phyloP scores from a whole-genome alignment of 1,140 invertebrate species.

The Ceratosolen fusciceps region DNA sequence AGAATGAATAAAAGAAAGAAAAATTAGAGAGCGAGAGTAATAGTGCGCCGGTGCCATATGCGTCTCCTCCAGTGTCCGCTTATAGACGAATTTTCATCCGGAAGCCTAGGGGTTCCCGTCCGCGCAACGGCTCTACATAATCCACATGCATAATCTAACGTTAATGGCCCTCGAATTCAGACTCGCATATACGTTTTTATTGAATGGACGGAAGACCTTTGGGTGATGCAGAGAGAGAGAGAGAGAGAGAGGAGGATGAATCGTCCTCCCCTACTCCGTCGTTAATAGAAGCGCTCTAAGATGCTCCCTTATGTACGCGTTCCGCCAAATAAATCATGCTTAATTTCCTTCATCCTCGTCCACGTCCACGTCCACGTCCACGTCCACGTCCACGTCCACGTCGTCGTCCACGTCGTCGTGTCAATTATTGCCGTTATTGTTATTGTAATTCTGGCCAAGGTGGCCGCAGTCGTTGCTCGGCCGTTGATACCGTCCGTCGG shows the following conservation, averaged over 20 bases:
- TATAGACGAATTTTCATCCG: neutral
- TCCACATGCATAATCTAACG: conserved; percentile 22
- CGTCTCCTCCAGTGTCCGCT: neutral
- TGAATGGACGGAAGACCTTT: too few relatives aligned
- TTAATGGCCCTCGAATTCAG: too few relatives aligned
- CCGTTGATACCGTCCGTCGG: too few relatives aligned
- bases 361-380: too few relatives aligned
- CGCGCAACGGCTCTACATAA: neutral
- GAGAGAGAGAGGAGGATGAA: neutral
- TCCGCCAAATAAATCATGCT: neutral
- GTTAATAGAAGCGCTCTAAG: neutral
- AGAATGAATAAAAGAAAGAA: neutral
- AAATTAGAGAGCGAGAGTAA: too few relatives aligned
- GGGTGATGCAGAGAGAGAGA: neutral
- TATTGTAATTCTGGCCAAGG: too few relatives aligned
- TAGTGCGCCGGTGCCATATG: neutral
- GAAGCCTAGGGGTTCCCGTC: neutral
- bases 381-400: too few relatives aligned
- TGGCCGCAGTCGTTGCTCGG: too few relatives aligned
- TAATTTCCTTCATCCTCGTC: neutral
- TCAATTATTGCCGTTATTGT: too few relatives aligned
- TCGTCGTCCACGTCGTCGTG: too few relatives aligned
- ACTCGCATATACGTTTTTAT: too few relatives aligned
- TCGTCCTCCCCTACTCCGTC: neutral
- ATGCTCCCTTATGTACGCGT: neutral